A percentile compares a stretch with the other conserved stretches of the same genome.
Evolutionary conservation across 2,888 invertebrate genomes (phyloP).

Genomic region (Nasonovia ribisnigri): DNA sequence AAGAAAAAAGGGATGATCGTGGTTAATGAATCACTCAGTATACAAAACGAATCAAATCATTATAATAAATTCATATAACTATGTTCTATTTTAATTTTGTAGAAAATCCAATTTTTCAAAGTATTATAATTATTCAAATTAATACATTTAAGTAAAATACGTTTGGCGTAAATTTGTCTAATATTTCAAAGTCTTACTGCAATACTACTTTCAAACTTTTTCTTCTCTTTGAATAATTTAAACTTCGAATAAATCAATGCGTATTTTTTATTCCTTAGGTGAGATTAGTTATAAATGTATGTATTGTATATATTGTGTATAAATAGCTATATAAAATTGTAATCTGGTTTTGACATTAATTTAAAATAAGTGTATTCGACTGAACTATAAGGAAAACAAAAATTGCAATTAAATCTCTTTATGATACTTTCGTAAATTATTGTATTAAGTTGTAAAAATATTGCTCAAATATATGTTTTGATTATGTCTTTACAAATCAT

Average conservation of each 20-base stretch:
- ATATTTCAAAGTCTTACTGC: not conserved
- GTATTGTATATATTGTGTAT: not conserved
- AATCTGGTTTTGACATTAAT: conserved; percentile 9
- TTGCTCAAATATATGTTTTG: not conserved
- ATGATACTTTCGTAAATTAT: not conserved
- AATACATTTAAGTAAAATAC: not conserved
- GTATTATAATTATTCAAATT: not conserved
- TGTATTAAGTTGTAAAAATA: not conserved
- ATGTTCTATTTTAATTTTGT: not conserved
- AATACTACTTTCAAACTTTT: not conserved
- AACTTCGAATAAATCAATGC: not conserved
- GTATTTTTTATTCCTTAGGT: not conserved
- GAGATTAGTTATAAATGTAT: not conserved
- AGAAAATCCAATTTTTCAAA: not conserved
- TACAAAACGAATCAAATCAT: not conserved
- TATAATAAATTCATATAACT: not conserved
- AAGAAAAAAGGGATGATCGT: too few species aligned
- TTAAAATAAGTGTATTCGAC: not conserved
- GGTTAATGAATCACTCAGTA: not conserved
- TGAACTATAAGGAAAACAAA: not conserved
- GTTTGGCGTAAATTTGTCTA: not conserved
- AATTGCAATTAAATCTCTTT: not conserved
- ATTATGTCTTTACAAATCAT: not conserved
- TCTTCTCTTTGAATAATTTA: not conserved
- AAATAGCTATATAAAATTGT: not conserved